Base-by-base conservation (phyloP, 2,113 vertebrate species). In the Axis porcinus region DNA sequence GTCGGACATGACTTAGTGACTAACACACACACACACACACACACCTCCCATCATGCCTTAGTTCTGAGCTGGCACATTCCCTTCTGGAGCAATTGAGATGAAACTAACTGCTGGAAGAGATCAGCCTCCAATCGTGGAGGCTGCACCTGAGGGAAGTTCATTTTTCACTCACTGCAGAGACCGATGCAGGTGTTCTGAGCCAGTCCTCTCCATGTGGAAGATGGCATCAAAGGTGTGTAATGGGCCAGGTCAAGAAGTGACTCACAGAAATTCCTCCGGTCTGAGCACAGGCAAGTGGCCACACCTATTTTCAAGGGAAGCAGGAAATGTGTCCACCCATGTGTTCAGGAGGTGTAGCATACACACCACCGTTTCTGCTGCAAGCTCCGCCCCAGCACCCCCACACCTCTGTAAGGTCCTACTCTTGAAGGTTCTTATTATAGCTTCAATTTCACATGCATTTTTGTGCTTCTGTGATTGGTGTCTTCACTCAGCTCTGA, bases 331-430 rank as follows among this genome's bases (percentile, higher is more conserved):
- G 5, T 30, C 58, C 13, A 7, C 14, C 64, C 30, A 28, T 36
- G 70, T 36, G 19, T 5, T 30, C 9, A 52, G 52, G 47, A 21
- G 4, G 78, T 5, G 3, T 57, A 84, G 40, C 25, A 78, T 21
- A 36, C 17, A 50, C 4, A 7, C 1, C 9, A 4, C 45, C 3
- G 15, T 91, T 85, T 91, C 74, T 93, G 52, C 30, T 13, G 40
- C 6, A 64, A 30, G 1, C 15, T 6, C 55, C 3, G 2, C 43
- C 10, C 11, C 0, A 14, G 10, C 6, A 12, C 4, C 10, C 70
- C 19, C 4, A 23, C 16, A 14, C 2, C 4, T 27, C 21, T 17
- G 2, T 3, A 16, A 87, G 54, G 45, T 3, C 5, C n/a, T 57
- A 6, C 4, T 86, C n/a, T 54, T 43, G 15, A 64, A 40, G 10